A percentile compares a stretch with the other conserved stretches of the same genome.
phyloP scores from a whole-genome alignment of 2,797 vertebrate species.

The Catamblyrhynchus diadema region DNA sequence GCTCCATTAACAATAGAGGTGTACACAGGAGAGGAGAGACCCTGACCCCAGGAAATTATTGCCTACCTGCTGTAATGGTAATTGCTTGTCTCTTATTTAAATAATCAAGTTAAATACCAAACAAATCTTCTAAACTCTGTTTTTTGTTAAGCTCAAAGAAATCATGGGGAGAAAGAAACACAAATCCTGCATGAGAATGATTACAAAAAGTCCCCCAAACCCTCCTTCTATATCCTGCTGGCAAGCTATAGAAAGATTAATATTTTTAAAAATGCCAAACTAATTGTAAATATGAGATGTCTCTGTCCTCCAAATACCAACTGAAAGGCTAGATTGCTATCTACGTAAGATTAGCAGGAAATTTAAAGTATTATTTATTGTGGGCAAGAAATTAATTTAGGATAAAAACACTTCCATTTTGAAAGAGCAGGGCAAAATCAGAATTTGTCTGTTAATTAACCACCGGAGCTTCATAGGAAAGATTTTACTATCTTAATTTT shows the following conservation, averaged over 20 bases:
- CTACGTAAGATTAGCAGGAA: slow-evolving; percentile 4
- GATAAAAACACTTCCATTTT: slow-evolving; percentile 42
- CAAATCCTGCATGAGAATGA: background rate
- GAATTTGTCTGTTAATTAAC: slow-evolving; percentile 41
- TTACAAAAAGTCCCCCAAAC: background rate
- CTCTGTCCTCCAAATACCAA: slow-evolving; percentile 37
- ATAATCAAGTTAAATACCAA: slow-evolving; percentile 46
- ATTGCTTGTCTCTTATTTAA: slow-evolving; percentile 57
- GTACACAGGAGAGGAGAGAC: background rate
- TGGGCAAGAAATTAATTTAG: slow-evolving; percentile 26
- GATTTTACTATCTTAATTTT: slow-evolving; percentile 17
- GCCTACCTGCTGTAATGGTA: slow-evolving; percentile 16
- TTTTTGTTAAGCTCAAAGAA: slow-evolving; percentile 23
- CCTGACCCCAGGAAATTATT: slow-evolving; percentile 46
- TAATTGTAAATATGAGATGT: slow-evolving; percentile 17
- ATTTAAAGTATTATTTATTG: slow-evolving; percentile 53
- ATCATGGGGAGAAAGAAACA: background rate
- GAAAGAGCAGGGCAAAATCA: slow-evolving; percentile 23
- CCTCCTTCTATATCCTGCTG: background rate
- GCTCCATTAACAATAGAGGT: slow-evolving; percentile 19
- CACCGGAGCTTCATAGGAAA: background rate
- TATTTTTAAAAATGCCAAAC: slow-evolving; percentile 27
- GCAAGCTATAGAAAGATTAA: background rate
- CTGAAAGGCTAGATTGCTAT: slow-evolving; percentile 41
- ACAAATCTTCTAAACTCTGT: slow-evolving; percentile 39